phyloP scores from a whole-genome alignment of 2,113 vertebrate genomes.

The Laterallus jamaicensis region DNA sequence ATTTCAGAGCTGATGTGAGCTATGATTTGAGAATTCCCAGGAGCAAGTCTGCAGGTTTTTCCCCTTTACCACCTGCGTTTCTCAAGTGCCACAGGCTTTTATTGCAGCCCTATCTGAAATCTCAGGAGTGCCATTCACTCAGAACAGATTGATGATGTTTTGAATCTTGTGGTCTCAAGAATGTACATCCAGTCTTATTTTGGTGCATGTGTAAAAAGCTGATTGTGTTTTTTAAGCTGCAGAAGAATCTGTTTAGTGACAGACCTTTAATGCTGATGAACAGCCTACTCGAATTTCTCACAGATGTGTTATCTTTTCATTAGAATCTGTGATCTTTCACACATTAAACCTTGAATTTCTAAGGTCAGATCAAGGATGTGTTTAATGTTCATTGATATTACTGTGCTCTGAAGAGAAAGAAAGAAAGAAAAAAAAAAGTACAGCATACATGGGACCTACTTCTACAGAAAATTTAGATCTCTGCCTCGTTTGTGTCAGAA shows the following conservation, averaged over 20 bases:
- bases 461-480: neutral
- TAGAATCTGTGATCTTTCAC: neutral
- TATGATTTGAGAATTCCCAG: slow-evolving; percentile 51
- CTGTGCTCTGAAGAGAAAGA: neutral
- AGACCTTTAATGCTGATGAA: neutral
- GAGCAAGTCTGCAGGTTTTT: neutral
- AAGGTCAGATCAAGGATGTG: neutral
- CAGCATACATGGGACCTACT: neutral
- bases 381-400: neutral
- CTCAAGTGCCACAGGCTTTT: slow-evolving; percentile 32
- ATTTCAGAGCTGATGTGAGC: slow-evolving; percentile 38
- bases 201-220: neutral
- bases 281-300: neutral
- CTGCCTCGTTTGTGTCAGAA: neutral
- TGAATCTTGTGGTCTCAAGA: slow-evolving; percentile 4
- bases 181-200: neutral
- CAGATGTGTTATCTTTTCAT: neutral
- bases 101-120: neutral
- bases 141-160: slow-evolving; percentile 32
- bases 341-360: neutral
- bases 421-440: neutral
- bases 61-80: slow-evolving; percentile 31
- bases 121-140: slow-evolving; percentile 21
- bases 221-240: neutral
- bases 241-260: neutral